These are phyloP conservation scores for Lates calcarifer DNA, from an alignment of 2,113 vertebrate genomes.

Conservation along the genomic window DNA sequence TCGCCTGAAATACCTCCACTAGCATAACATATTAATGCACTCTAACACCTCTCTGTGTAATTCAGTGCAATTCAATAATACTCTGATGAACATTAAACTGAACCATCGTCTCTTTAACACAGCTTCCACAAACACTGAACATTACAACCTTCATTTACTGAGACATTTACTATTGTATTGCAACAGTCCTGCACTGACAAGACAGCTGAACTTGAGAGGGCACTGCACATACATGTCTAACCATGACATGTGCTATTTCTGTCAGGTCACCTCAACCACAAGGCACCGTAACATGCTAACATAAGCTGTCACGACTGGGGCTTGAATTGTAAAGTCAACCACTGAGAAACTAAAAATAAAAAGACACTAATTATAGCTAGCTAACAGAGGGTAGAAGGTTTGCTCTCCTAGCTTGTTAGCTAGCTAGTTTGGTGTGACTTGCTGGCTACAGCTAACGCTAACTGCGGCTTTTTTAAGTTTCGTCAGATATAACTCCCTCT, in stretches of 20 bases:
- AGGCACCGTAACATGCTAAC: not conserved
- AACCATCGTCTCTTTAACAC: not conserved
- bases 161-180: too few relatives aligned
- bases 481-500: accelerated
- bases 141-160: too few relatives aligned
- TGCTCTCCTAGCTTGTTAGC: not conserved
- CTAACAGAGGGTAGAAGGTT: not conserved
- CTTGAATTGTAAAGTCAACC: not conserved
- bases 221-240: constrained; percentile 11
- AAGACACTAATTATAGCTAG: not conserved
- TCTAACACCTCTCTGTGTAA: too few relatives aligned
- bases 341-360: not conserved
- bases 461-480: not conserved
- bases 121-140: not conserved
- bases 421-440: not conserved
- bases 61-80: too few relatives aligned
- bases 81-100: not conserved
- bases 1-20: too few relatives aligned
- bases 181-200: too few relatives aligned
- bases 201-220: constrained; percentile 3
- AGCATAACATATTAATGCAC: too few relatives aligned
- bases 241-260: constrained; percentile 39
- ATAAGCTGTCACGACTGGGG: not conserved
- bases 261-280: constrained; percentile 9
- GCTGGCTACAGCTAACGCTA: not conserved